Base-by-base conservation (phyloP, 2,113 vertebrate species). In the Leptosomus discolor region DNA sequence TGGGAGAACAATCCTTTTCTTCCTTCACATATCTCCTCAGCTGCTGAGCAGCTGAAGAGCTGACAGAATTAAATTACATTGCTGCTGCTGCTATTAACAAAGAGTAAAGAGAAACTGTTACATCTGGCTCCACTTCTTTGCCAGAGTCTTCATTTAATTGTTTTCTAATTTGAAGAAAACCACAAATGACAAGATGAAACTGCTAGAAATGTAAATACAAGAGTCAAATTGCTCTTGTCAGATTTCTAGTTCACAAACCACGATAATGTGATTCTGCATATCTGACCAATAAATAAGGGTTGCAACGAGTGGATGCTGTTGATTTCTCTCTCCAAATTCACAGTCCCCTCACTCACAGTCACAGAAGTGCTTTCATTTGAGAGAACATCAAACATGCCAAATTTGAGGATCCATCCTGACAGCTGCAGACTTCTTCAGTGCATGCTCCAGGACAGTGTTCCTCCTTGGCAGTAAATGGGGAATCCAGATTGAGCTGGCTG, bases 81-180 rank as follows among this genome's bases (percentile, higher is more conserved):
- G 96, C 94, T 98, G 97, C 97, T 97, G 96, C 97, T 97, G 96
- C 96, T 97, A 97, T 98, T 98, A 97, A 97, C 96, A 97, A 95
- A 93, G 90, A 71, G 95, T 92, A 88, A 92, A 91, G 90, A 98
- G 96, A 97, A 98, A 97, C 94, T 97, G 94, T 97, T 98, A 97
- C 98, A 98, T 98, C 98, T 98, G 98, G 98, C 97, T 98, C 91
- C 45, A 63, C 95, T 98, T 96, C 97, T 97, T 98, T 97, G 97
- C 97, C 97, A 98, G 97, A 98, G 95, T 97, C 98, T 98, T 98
- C 97, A 98, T 98, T 98, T 98, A 98, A 98, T 98, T 98, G 98
- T 98, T 98, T 98, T 98, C 97, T 98, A 98, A 98, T 98, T 98
- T 98, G 97, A 98, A 98, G 98, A 98, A 98, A 98, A 98, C 98